Conservation (phyloP, 1,140 invertebrate species). For the Rhopalosiphum maidis region DNA sequence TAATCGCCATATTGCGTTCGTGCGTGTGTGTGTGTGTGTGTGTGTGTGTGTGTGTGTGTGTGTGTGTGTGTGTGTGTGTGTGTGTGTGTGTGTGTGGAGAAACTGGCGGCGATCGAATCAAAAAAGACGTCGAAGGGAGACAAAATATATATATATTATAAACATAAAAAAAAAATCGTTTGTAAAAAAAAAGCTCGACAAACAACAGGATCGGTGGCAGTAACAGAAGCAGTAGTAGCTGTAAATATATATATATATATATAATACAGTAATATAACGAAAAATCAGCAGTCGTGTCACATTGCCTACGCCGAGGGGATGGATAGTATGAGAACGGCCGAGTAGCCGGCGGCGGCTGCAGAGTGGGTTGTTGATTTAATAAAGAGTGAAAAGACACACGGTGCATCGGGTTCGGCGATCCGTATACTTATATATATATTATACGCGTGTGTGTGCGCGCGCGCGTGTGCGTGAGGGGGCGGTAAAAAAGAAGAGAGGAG, state of each 20-base stretch:
- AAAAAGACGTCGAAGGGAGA: not conserved
- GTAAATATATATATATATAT: not conserved
- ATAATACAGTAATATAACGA: constrained; percentile 22
- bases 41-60: not conserved
- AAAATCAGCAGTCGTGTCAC: constrained; percentile 56
- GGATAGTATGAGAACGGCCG: not conserved
- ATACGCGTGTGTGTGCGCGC: too few relatives aligned
- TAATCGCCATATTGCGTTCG: constrained; percentile 32
- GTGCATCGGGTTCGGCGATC: constrained; percentile 27
- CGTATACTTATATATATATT: not conserved
- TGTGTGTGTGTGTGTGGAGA: too few relatives aligned
- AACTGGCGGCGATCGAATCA: not conserved
- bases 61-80: not conserved
- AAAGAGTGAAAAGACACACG: constrained; percentile 55
- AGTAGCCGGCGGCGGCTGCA: constrained; percentile 36
- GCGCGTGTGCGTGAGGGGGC: not conserved
- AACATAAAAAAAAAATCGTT: not conserved
- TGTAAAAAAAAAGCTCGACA: constrained; percentile 7
- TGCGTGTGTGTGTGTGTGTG: not conserved
- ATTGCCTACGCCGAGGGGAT: not conserved
- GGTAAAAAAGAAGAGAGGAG: not conserved
- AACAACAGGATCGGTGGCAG: constrained; percentile 10
- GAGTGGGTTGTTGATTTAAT: constrained; percentile 56
- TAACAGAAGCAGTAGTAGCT: not conserved
- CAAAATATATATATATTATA: not conserved